Evolutionary conservation across 2,888 invertebrate species (phyloP).

Genomic region (Phytoseiulus persimilis): DNA sequence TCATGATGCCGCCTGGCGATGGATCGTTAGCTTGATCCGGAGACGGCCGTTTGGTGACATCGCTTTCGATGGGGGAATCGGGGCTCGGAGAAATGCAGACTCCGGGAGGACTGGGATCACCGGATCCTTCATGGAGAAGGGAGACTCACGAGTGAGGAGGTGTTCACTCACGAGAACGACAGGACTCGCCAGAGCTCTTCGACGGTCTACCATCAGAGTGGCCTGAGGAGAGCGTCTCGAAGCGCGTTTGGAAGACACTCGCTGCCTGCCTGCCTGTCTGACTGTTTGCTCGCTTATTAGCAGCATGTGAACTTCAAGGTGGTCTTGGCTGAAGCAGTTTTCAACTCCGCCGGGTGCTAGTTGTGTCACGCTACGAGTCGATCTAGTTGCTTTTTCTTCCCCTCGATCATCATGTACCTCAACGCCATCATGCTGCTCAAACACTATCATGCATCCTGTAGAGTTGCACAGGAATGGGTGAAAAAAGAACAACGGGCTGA

Average conservation of each 20-base stretch:
- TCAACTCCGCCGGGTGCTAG: not conserved
- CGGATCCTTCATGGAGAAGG: too few species aligned
- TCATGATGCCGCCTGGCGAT: not conserved
- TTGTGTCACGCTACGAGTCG: not conserved
- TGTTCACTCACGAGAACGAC: too few species aligned
- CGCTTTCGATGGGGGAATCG: too few species aligned
- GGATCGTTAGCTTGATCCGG: too few species aligned
- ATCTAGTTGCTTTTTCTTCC: not conserved
- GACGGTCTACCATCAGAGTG: not conserved
- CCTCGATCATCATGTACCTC: not conserved
- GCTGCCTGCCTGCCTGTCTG: not conserved
- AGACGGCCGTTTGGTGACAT: too few species aligned
- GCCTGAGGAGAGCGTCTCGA: not conserved
- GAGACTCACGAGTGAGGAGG: too few species aligned
- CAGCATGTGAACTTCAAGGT: conserved; percentile 5
- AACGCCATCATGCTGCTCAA: not conserved
- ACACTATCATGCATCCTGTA: not conserved
- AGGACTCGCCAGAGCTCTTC: not conserved
- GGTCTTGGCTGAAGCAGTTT: not conserved
- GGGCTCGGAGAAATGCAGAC: too few species aligned
- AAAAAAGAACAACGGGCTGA: not conserved
- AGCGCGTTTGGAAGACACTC: not conserved
- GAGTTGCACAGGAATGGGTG: not conserved
- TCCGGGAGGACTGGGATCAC: too few species aligned
- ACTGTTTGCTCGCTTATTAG: not conserved